phyloP scores from a whole-genome alignment of 2,113 vertebrate species.

The Leptobrachium leishanense region DNA sequence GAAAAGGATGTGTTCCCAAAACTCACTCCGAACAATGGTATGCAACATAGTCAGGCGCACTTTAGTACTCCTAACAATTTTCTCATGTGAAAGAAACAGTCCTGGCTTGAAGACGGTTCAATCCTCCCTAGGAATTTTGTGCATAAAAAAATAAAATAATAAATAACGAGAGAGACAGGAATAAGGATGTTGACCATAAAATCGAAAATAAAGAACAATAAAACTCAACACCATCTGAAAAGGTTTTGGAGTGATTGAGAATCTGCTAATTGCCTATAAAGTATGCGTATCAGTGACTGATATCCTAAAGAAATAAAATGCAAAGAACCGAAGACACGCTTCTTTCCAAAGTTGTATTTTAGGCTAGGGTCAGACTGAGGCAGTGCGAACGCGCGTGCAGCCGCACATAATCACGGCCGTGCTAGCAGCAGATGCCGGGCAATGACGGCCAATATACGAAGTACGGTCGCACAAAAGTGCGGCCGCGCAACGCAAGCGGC shows the following conservation, averaged over 20 bases:
- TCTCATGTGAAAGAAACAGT: constrained; percentile 90
- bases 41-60: constrained; percentile 80
- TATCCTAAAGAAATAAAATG: constrained; percentile 2
- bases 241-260: constrained; percentile 46
- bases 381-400: too few relatives aligned
- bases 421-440: too few relatives aligned
- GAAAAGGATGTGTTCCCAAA: constrained; percentile 95
- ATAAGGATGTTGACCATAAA: constrained; percentile 52
- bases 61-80: constrained; percentile 83
- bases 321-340: neutral
- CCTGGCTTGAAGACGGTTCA: constrained; percentile 64
- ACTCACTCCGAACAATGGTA: constrained; percentile 85
- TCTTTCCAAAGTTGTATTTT: neutral
- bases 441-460: too few relatives aligned
- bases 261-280: constrained; percentile 36
- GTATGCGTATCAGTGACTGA: constrained; percentile 5
- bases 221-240: constrained; percentile 62
- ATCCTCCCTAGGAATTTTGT: constrained; percentile 60
- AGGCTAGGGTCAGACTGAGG: too few relatives aligned
- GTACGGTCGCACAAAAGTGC: too few relatives aligned
- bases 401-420: too few relatives aligned
- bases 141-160: constrained; percentile 74
- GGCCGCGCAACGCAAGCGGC: too few relatives aligned
- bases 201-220: constrained; percentile 13
- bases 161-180: constrained; percentile 67